phyloP scores from a whole-genome alignment of 2,113 vertebrate genomes.

The Brachionichthys hirsutus region DNA sequence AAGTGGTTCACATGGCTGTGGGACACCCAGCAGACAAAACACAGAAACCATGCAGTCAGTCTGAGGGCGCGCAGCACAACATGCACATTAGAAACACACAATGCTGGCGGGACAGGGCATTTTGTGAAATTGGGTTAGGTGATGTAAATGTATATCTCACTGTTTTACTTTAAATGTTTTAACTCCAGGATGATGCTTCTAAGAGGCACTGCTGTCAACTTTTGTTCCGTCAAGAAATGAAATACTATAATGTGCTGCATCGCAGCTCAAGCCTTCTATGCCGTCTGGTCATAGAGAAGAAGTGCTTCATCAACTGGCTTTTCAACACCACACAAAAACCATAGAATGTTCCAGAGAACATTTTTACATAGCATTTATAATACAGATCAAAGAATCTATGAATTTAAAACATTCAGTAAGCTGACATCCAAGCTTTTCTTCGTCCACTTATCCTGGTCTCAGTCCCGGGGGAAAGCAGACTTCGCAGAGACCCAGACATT shows the following conservation, averaged over 20 bases:
- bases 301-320: constrained; percentile 10
- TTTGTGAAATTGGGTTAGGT: background rate
- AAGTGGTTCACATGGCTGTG: constrained; percentile 91
- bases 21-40: constrained; percentile 25
- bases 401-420: too few relatives aligned
- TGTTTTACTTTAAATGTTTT: constrained; percentile 10
- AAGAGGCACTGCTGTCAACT: background rate
- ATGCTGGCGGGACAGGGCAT: constrained; percentile 8
- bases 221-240: constrained; percentile 22
- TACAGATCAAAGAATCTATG: too few relatives aligned
- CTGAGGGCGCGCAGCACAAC: constrained; percentile 5
- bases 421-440: too few relatives aligned
- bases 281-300: constrained; percentile 17
- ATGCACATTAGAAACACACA: constrained; percentile 31
- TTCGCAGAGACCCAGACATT: too few relatives aligned
- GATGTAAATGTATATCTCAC: background rate
- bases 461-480: too few relatives aligned
- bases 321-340: constrained; percentile 13
- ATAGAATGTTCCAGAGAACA: background rate
- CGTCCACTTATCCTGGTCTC: too few relatives aligned
- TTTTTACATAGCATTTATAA: background rate
- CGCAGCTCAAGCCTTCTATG: constrained; percentile 3
- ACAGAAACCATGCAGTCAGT: constrained; percentile 1
- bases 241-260: constrained; percentile 27
- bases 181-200: constrained; percentile 15